phyloP scores from a whole-genome alignment of 2,888 invertebrate species.

The Agrilus mali region DNA sequence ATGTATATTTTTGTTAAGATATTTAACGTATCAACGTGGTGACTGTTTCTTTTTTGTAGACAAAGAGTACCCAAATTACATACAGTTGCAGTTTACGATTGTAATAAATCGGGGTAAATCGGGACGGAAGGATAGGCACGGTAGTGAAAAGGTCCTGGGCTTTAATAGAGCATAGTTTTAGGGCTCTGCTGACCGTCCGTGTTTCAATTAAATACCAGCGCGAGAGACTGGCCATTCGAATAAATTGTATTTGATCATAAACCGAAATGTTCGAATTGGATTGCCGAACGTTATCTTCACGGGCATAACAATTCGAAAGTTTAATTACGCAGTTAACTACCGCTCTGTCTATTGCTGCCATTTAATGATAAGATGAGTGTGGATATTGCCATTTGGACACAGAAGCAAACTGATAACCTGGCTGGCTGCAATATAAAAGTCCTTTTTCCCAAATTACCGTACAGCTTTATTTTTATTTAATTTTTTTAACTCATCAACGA shows the following conservation, averaged over 20 bases:
- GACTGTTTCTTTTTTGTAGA: background rate
- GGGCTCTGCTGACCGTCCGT: constrained; percentile 3
- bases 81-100: no score
- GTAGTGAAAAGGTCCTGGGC: no score
- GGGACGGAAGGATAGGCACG: no score
- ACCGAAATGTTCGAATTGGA: constrained; percentile 27
- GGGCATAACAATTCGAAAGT: constrained; percentile 29
- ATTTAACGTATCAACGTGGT: constrained; percentile 2
- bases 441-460: no score
- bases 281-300: constrained; percentile 27
- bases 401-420: no score
- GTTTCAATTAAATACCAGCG: constrained; percentile 13
- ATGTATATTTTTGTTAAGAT: background rate
- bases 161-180: constrained; percentile 2
- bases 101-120: no score
- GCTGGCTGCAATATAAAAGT: no score
- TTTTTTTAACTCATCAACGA: no score
- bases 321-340: constrained; percentile 32
- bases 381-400: no score
- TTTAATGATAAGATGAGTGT: constrained; percentile 26
- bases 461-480: no score
- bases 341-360: constrained; percentile 26
- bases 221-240: constrained; percentile 14
- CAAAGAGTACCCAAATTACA: no score
- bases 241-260: constrained; percentile 31